Conservation (phyloP, 2,797 vertebrate species). For the Lepilemur septentrionalis region DNA sequence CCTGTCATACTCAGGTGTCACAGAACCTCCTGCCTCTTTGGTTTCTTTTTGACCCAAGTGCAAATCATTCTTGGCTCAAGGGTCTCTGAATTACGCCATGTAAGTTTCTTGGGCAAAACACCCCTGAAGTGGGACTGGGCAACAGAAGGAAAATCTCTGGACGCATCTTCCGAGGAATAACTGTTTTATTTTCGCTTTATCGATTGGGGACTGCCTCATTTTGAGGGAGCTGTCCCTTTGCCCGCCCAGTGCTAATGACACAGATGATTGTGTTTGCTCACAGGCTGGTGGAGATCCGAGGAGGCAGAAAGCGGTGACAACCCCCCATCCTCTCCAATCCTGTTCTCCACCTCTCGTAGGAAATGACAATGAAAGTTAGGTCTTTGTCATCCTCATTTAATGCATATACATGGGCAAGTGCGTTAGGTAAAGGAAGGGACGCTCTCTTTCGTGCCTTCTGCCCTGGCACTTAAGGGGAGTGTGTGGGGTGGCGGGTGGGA, state of each 20-base stretch:
- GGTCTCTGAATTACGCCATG: fast-evolving
- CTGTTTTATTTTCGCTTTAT: fast-evolving
- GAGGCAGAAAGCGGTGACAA: not conserved
- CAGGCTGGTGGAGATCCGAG: fast-evolving
- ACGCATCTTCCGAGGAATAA: not conserved
- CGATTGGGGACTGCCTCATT: not conserved
- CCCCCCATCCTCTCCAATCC: no score
- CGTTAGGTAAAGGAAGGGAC: not conserved
- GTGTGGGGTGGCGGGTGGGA: not conserved
- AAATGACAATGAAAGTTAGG: not conserved
- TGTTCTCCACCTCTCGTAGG: not conserved
- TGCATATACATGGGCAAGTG: not conserved
- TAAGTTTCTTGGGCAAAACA: not conserved
- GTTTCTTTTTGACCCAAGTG: not conserved
- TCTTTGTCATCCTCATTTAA: not conserved
- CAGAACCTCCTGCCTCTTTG: not conserved
- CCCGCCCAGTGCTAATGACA: fast-evolving
- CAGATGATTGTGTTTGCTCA: not conserved
- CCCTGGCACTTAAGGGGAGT: not conserved
- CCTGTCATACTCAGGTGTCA: not conserved
- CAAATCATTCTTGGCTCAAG: not conserved
- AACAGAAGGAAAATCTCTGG: not conserved
- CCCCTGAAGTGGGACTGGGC: fast-evolving
- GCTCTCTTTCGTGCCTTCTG: not conserved
- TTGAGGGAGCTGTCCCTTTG: fast-evolving